Evolutionary conservation across 2,797 vertebrate species (phyloP).

Genomic region (Tolypeutes matacus): DNA sequence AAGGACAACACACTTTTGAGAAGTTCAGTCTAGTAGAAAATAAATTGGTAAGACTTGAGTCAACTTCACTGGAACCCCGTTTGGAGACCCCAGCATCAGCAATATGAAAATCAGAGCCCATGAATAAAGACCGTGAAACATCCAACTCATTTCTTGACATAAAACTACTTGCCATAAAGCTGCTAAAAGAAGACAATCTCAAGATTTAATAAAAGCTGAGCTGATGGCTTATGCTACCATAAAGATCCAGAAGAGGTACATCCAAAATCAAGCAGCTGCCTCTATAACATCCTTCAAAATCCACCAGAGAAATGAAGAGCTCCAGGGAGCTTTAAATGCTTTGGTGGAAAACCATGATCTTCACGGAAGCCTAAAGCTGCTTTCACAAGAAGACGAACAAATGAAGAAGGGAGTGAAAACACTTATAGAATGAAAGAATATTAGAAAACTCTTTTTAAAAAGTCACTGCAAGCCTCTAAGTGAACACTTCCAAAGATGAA

Average conservation of each 20-base stretch:
- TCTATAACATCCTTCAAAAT: neutral
- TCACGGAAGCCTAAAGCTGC: neutral
- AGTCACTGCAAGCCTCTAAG: neutral
- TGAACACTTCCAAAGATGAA: fast-evolving
- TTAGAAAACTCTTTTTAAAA: neutral
- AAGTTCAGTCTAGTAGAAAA: neutral
- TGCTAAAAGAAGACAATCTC: neutral
- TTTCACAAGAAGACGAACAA: neutral
- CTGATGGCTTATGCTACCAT: neutral
- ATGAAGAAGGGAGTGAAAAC: neutral
- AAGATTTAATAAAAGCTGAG: neutral
- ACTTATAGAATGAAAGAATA: neutral
- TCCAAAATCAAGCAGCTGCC: neutral
- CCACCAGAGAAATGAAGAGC: neutral
- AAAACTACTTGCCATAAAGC: neutral
- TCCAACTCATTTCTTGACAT: neutral
- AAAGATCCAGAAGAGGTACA: neutral
- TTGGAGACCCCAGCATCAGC: neutral
- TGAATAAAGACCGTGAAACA: neutral
- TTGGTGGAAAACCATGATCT: neutral
- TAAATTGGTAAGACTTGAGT: neutral
- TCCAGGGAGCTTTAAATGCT: neutral
- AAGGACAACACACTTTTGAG: neutral
- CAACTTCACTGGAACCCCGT: neutral
- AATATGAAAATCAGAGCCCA: neutral